Percentiles rank a stretch among this genome's conserved stretches.
phyloP scores from a whole-genome alignment of 2,888 invertebrate genomes.

The Andrena marginata region DNA sequence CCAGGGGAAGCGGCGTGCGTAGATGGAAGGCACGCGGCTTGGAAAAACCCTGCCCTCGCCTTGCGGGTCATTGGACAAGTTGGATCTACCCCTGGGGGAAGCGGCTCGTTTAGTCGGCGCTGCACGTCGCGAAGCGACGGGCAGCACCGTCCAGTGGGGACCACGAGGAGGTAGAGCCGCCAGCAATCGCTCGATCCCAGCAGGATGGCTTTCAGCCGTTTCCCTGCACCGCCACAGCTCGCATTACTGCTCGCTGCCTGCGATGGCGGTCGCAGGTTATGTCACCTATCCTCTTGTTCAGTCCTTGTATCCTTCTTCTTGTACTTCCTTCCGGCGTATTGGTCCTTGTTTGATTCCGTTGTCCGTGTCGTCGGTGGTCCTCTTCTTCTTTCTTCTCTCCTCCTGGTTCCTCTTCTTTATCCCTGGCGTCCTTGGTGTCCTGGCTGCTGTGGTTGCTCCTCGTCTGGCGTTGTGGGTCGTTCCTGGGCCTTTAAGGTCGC shows the following conservation, averaged over 20 bases:
- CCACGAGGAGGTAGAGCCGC: too few relatives aligned
- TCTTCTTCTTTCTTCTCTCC: too few relatives aligned
- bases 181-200: too few relatives aligned
- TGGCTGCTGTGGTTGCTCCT: not conserved
- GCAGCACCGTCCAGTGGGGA: not conserved
- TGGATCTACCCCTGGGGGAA: not conserved
- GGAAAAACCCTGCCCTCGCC: too few relatives aligned
- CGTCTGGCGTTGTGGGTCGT: rapidly evolving
- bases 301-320: too few relatives aligned
- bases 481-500: not conserved
- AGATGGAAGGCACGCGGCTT: too few relatives aligned
- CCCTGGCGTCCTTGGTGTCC: not conserved
- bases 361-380: not conserved
- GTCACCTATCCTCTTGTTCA: not conserved
- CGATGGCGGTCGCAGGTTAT: rapidly evolving
- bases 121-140: not conserved
- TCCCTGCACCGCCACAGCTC: too few relatives aligned
- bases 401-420: not conserved
- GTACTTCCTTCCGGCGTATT: too few relatives aligned
- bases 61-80: not conserved
- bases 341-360: not conserved
- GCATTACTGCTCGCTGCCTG: not conserved
- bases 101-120: not conserved
- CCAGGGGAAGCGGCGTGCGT: too few relatives aligned
- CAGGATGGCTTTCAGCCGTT: too few relatives aligned